phyloP scores from a whole-genome alignment of 2,113 vertebrate genomes.

The Oxyruncus cristatus region DNA sequence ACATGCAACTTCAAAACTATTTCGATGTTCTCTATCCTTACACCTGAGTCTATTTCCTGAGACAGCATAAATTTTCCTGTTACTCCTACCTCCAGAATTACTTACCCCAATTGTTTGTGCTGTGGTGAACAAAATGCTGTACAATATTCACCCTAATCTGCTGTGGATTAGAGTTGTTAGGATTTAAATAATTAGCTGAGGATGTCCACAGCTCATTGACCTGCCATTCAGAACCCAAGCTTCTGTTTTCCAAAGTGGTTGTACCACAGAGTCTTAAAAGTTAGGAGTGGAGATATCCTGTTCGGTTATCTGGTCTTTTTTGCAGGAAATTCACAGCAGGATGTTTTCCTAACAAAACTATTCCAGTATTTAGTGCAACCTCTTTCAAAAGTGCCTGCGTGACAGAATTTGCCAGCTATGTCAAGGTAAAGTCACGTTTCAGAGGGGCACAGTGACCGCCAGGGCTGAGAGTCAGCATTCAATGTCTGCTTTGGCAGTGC shows the following conservation, averaged over 20 bases:
- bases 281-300: slow-evolving; percentile 44
- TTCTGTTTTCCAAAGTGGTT: background rate
- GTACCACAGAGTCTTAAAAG: background rate
- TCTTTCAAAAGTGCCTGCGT: slow-evolving; percentile 36
- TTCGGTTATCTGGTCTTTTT: background rate
- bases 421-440: slow-evolving; percentile 24
- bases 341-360: slow-evolving; percentile 52
- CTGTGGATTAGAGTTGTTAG: background rate
- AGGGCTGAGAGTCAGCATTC: background rate
- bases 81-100: background rate
- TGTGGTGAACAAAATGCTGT: background rate
- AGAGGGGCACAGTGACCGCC: background rate
- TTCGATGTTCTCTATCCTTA: background rate
- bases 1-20: background rate
- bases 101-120: background rate
- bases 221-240: background rate
- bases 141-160: background rate
- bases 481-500: background rate
- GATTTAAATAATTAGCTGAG: background rate
- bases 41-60: fast-evolving
- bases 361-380: background rate
- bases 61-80: background rate
- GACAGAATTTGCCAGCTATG: slow-evolving; percentile 29
- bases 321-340: slow-evolving; percentile 47
- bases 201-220: background rate